A percentile compares a stretch with the other conserved stretches of the same genome.
Conservation (phyloP, 2,797 vertebrate species). For the Bryconaethiops microstoma region DNA sequence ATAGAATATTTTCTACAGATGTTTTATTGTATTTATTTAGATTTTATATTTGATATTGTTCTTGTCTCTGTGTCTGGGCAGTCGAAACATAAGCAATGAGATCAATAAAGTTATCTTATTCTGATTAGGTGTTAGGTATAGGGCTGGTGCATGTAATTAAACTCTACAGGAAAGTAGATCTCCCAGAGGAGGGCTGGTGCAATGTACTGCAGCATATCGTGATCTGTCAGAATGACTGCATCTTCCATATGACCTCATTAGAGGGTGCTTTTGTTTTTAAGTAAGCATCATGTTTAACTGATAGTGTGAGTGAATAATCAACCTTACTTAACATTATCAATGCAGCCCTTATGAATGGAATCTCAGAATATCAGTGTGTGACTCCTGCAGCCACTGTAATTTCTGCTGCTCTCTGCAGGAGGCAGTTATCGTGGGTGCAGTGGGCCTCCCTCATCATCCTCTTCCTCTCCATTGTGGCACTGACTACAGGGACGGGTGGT, state of each 20-base stretch:
- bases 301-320: background rate
- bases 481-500: conserved; percentile 82
- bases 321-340: background rate
- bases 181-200: too few species aligned
- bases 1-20: too few species aligned
- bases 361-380: background rate
- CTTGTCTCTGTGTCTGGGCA: too few species aligned
- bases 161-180: too few species aligned
- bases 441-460: conserved; percentile 93
- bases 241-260: background rate
- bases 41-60: too few species aligned
- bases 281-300: background rate
- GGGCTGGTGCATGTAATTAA: too few species aligned
- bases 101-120: too few species aligned
- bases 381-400: background rate
- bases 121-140: too few species aligned
- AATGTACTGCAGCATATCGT: background rate
- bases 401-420: conserved; percentile 71
- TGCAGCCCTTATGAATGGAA: background rate
- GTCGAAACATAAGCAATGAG: too few species aligned
- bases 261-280: background rate
- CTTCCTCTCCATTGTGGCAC: conserved; percentile 91
- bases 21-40: too few species aligned
- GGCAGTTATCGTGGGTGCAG: conserved; percentile 90
- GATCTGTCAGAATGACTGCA: background rate